These are phyloP conservation scores for Lacerta viridis DNA, from an alignment of 2,797 vertebrate genomes.

Conservation along the genomic window DNA sequence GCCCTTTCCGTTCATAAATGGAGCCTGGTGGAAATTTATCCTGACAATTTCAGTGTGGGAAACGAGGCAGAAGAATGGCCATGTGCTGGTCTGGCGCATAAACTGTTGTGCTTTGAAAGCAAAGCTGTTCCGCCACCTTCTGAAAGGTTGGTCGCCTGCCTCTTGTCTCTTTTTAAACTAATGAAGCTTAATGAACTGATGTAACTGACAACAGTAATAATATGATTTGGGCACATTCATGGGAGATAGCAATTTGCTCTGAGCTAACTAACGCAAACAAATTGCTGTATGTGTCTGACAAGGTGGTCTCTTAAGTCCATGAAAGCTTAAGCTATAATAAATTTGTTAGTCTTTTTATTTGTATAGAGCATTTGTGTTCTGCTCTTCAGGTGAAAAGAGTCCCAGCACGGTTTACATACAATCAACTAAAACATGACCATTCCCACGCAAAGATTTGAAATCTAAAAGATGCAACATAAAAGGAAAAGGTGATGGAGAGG, in stretches of 20 bases:
- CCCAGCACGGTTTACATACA: no score
- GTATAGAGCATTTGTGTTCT: not conserved
- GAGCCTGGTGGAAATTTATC: conserved; percentile 83
- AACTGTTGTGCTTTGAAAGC: not conserved
- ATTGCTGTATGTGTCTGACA: not conserved
- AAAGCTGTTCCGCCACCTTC: not conserved
- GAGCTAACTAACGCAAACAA: not conserved
- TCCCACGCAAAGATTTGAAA: not conserved
- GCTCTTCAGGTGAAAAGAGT: not conserved
- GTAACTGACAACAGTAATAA: not conserved
- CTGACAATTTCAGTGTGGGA: conserved; percentile 90
- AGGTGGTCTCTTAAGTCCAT: no score
- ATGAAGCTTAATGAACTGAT: not conserved
- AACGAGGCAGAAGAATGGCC: conserved; percentile 56
- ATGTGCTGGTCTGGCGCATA: conserved; percentile 42
- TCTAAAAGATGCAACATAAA: not conserved
- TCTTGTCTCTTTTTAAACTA: not conserved
- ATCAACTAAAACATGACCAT: no score
- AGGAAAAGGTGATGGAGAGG: not conserved
- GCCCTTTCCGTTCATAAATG: conserved; percentile 83
- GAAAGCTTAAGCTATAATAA: no score
- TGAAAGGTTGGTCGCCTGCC: not conserved
- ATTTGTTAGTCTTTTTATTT: no score
- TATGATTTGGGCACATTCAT: not conserved
- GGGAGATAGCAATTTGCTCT: not conserved